Percentiles rank a stretch among this genome's conserved stretches.
phyloP scores from a whole-genome alignment of 2,888 invertebrate species.

The Plusia festucae region DNA sequence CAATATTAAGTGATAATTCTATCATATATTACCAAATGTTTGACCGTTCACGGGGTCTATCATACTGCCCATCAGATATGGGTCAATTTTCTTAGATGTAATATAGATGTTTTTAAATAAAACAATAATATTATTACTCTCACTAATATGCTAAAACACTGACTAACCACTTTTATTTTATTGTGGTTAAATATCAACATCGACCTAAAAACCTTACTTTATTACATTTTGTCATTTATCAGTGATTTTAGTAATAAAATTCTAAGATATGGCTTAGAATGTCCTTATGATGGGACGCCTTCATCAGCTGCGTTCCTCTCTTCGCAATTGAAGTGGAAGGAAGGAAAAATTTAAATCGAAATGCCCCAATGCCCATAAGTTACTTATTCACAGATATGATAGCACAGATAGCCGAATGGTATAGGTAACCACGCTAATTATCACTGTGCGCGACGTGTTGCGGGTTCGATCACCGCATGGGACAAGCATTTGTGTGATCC shows the following conservation, averaged over 20 bases:
- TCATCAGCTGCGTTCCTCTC: neutral
- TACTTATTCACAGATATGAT: neutral
- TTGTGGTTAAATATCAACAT: neutral
- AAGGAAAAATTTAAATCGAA: neutral
- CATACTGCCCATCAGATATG: neutral
- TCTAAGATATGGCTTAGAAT: neutral
- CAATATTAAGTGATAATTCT: neutral
- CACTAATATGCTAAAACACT: neutral
- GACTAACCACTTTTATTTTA: neutral
- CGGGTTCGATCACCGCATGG: too few species aligned
- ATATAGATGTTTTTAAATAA: neutral
- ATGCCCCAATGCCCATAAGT: neutral
- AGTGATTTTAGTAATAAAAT: neutral
- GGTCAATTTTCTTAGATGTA: neutral
- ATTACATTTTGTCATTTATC: constrained; percentile 1
- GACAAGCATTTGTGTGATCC: too few species aligned
- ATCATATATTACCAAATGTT: neutral
- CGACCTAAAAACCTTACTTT: neutral
- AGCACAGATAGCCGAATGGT: too few species aligned
- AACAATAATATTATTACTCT: neutral
- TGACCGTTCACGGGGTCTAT: neutral
- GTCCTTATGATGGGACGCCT: neutral
- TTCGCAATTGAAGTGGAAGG: neutral
- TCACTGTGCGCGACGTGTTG: too few species aligned
- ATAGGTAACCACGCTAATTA: too few species aligned